These are phyloP conservation scores for Hippolais icterina DNA, from an alignment of 2,113 vertebrate species.

Conservation along the genomic window DNA sequence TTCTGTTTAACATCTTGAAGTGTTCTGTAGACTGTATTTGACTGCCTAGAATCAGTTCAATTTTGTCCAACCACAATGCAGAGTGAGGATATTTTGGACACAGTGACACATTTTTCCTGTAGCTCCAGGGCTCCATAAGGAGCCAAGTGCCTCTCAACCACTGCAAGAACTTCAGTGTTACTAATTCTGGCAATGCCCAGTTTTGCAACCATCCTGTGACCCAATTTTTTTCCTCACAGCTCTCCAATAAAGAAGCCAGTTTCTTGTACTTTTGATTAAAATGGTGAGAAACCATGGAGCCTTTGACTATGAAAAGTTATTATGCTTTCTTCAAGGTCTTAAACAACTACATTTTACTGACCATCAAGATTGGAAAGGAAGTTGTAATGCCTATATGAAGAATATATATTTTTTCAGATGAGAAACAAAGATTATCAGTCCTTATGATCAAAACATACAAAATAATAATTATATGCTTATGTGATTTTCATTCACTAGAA, in stretches of 20 bases:
- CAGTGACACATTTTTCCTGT: background rate
- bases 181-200: background rate
- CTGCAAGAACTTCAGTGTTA: background rate
- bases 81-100: constrained; percentile 3
- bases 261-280: background rate
- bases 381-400: background rate
- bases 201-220: background rate
- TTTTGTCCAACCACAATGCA: background rate
- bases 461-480: background rate
- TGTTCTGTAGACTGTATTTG: background rate
- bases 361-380: background rate
- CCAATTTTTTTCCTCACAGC: background rate
- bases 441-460: background rate
- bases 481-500: background rate
- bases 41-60: background rate
- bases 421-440: background rate
- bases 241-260: background rate
- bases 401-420: background rate
- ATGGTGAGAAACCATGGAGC: background rate
- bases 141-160: background rate
- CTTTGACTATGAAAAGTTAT: background rate
- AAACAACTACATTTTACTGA: background rate
- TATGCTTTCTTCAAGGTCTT: background rate
- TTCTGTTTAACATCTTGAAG: background rate
- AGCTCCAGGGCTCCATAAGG: background rate